These are phyloP conservation scores for Alauda arvensis DNA, from an alignment of 2,797 vertebrate genomes.

Conservation along the genomic window DNA sequence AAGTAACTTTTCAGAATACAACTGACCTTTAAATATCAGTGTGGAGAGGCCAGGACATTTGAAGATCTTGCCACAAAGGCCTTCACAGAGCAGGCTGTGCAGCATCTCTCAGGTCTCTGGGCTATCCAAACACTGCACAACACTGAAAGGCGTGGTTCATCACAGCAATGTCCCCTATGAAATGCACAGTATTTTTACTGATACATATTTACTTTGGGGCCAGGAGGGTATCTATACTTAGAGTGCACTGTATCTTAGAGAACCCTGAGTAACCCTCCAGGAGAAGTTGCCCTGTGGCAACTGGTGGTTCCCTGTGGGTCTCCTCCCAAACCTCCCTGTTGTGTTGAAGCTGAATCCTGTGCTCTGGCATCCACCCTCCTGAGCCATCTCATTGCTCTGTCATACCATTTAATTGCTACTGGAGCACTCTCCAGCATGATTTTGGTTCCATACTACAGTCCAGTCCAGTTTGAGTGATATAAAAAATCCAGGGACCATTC, in stretches of 20 bases:
- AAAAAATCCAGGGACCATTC: background rate
- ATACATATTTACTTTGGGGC: background rate
- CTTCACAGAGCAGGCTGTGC: background rate
- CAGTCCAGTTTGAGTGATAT: background rate
- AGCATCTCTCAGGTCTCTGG: background rate
- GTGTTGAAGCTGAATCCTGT: background rate
- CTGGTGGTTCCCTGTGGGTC: background rate
- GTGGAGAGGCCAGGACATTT: background rate
- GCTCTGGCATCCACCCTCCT: background rate
- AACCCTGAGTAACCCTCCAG: background rate
- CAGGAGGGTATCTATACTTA: background rate
- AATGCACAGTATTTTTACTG: background rate
- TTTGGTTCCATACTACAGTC: background rate
- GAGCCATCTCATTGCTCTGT: background rate
- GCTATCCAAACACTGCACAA: background rate
- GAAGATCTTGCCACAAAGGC: background rate
- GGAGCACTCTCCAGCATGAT: background rate
- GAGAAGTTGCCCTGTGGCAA: background rate
- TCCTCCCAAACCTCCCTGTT: background rate
- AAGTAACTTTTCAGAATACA: background rate
- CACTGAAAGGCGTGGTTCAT: background rate
- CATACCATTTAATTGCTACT: background rate
- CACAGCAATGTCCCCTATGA: background rate
- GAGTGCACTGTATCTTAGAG: accelerated
- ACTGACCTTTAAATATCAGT: background rate